A percentile compares a stretch with the other conserved stretches of the same genome.
These are phyloP conservation scores for Neotoxoptera formosana DNA, from an alignment of 1,140 invertebrate genomes.

Conservation along the genomic window DNA sequence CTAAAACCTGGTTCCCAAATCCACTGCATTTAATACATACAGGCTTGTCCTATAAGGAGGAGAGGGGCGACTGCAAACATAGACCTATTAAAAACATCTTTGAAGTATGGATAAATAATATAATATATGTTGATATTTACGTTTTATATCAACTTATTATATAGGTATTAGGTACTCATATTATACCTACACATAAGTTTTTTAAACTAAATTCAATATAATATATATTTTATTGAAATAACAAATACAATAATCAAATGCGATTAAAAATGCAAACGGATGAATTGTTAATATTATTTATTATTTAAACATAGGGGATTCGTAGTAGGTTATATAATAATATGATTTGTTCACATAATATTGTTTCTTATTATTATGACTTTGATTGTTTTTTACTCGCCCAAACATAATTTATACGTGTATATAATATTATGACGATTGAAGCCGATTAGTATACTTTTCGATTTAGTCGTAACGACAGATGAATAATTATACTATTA, in stretches of 20 bases:
- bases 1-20: neutral
- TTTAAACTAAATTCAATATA: neutral
- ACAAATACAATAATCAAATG: neutral
- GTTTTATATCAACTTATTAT: neutral
- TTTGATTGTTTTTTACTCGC: too few species aligned
- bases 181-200: neutral
- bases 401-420: too few species aligned
- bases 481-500: neutral
- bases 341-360: too few species aligned
- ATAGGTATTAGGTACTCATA: neutral
- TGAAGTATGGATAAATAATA: neutral
- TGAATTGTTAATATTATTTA: neutral
- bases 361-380: too few species aligned
- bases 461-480: neutral
- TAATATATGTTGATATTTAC: neutral
- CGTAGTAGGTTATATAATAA: too few species aligned
- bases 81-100: neutral
- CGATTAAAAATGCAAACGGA: neutral
- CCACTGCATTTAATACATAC: neutral
- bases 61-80: neutral
- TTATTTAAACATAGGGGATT: neutral
- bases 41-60: neutral
- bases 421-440: neutral
- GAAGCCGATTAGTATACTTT: neutral
- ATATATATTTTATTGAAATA: neutral